phyloP scores from a whole-genome alignment of 2,797 vertebrate genomes.

The Cryptoblepharus egeriae region DNA sequence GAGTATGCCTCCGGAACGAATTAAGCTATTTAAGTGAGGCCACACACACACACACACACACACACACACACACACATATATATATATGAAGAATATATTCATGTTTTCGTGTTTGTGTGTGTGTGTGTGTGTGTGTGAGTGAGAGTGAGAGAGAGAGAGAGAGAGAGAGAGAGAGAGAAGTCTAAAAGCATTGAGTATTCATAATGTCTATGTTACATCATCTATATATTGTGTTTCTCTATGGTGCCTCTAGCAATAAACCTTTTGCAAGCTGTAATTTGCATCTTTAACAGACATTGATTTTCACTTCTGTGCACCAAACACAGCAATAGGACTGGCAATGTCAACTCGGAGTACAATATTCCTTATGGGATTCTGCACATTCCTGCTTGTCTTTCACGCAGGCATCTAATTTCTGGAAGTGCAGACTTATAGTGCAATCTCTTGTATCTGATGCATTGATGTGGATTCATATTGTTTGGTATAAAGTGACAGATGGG shows the following conservation, averaged over 20 bases:
- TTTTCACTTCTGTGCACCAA: conserved; percentile 34
- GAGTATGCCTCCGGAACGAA: too few relatives aligned
- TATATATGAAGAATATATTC: too few relatives aligned
- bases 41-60: too few relatives aligned
- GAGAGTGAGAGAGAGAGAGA: too few relatives aligned
- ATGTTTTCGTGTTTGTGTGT: too few relatives aligned
- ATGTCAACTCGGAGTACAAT: conserved; percentile 31
- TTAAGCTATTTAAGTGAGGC: too few relatives aligned
- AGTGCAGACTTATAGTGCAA: conserved; percentile 11
- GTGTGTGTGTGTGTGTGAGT: too few relatives aligned
- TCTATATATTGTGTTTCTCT: not conserved
- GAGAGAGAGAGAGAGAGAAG: too few relatives aligned
- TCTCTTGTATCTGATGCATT: not conserved
- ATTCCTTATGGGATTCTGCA: conserved; percentile 32
- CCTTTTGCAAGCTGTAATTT: conserved; percentile 36
- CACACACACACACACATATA: too few relatives aligned
- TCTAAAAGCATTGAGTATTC: conserved; percentile 3
- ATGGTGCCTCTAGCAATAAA: not conserved
- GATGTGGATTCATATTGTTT: not conserved
- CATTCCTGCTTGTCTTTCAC: conserved; percentile 11
- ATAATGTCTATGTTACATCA: not conserved
- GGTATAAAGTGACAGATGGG: conserved; percentile 10
- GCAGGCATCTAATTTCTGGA: conserved; percentile 38
- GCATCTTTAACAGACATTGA: conserved; percentile 26
- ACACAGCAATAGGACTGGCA: not conserved